A percentile compares a stretch with the other conserved stretches of the same genome.
These are phyloP conservation scores for Bombus pyrosoma DNA, from an alignment of 1,140 invertebrate genomes.

Conservation along the genomic window DNA sequence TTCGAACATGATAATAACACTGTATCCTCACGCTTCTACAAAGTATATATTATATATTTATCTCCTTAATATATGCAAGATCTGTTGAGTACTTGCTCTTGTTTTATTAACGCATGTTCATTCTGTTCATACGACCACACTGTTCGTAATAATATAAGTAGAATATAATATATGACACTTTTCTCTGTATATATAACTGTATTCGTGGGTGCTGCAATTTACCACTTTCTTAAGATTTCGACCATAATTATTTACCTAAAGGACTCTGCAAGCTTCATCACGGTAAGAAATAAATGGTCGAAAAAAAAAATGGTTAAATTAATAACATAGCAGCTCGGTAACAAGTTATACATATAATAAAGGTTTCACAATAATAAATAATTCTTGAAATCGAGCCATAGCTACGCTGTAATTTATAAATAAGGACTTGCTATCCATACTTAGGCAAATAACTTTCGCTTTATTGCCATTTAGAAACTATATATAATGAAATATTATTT, in stretches of 20 bases:
- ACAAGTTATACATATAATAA: conserved; percentile 1
- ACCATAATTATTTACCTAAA: conserved; percentile 54
- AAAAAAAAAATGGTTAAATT: not conserved
- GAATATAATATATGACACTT: conserved; percentile 58
- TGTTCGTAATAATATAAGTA: conserved; percentile 53
- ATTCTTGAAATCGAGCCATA: conserved; percentile 2
- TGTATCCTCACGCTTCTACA: conserved; percentile 67
- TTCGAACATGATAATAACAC: conserved; percentile 66
- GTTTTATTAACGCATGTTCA: conserved; percentile 24
- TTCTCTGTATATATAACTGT: conserved; percentile 52
- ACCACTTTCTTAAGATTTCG: conserved; percentile 24
- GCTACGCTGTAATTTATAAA: conserved; percentile 16
- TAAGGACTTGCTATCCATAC: conserved; percentile 53
- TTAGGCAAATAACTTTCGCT: conserved; percentile 58
- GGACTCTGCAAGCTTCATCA: conserved; percentile 48
- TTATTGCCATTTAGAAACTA: conserved; percentile 55
- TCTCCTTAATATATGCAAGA: conserved; percentile 67
- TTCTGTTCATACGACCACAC: conserved; percentile 46
- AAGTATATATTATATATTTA: conserved; percentile 67
- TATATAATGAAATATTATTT: conserved; percentile 51
- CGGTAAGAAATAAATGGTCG: conserved; percentile 26
- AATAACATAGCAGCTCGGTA: not conserved
- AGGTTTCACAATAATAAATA: not conserved
- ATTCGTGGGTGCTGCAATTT: conserved; percentile 45
- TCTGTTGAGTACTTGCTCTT: conserved; percentile 53